Base-by-base conservation (phyloP, 1,140 invertebrate species). In the Caerostris extrusa region DNA sequence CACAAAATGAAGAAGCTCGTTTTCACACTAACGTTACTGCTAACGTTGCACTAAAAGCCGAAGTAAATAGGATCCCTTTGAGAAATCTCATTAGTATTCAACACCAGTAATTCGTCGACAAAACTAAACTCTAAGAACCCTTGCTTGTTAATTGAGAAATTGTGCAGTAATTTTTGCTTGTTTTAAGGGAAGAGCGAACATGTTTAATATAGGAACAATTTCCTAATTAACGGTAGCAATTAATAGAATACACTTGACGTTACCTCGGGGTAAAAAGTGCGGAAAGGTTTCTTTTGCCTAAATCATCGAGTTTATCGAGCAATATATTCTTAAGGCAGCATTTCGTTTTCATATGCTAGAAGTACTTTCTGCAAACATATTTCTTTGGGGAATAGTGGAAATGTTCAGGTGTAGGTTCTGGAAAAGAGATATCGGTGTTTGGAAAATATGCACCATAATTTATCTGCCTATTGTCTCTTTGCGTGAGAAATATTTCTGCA, bases 181-280 rank as follows among this genome's bases (percentile, higher is more conserved):
- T 77, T 81, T 34, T 50, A 53, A 7, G 3, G 3, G 77, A 55
- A 81, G 5, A 81, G 34, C 10, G 7, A 53, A 14, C 34, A 14
- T 55, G 77, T 10, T 53, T 81, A 53, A 81, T 81, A 53, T 14
- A 10, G 77, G 77, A 81, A 81, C 50, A 81, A 81, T 81, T 81
- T 81, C 77, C 77, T 53, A 81, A 81, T 81, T 81, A 81, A 81
- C 34, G 77, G 77, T 81, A 53, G 77, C 34, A 53, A 81, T 81
- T 81, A 81, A 81, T 81, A 34, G 6, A 81, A 5, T 53, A 8
- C 34, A 7, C 77, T 55, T 10, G 34, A 53, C 53, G 50, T 81
- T 81, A 50, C 71, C 71, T 77, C 50, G 34, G 71, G 34, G 71
- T 77, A 77, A 64, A 77, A 64, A 64, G 10, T 14, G n/a, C 10